Percentiles rank a stretch among this genome's conserved stretches.
phyloP scores from a whole-genome alignment of 2,113 vertebrate genomes.

The Corynorhinus townsendii region DNA sequence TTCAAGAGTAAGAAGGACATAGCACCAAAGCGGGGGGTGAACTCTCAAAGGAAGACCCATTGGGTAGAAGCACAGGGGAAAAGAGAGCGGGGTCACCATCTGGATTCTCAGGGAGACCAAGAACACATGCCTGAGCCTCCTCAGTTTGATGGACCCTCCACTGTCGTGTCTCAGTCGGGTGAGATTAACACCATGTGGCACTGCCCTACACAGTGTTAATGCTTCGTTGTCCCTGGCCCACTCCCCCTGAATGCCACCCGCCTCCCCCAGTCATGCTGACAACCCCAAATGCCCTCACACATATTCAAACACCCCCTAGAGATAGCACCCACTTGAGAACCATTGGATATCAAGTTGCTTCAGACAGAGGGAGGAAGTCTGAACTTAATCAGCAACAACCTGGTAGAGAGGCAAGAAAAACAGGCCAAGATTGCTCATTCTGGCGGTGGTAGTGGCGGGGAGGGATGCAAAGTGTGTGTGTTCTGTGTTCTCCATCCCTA shows the following conservation, averaged over 20 bases:
- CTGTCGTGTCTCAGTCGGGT: background rate
- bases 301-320: background rate
- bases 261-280: background rate
- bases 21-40: background rate
- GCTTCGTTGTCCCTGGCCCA: background rate
- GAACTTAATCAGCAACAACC: background rate
- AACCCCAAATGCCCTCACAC: background rate
- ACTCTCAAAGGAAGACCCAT: background rate
- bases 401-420: background rate
- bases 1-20: background rate
- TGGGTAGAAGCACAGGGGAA: background rate
- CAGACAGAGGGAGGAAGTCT: background rate
- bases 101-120: background rate
- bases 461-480: fast-evolving
- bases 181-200: fast-evolving
- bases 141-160: background rate
- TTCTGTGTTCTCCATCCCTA: background rate
- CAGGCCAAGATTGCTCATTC: fast-evolving
- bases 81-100: fast-evolving
- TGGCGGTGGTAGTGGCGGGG: fast-evolving
- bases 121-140: background rate
- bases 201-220: fast-evolving
- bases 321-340: background rate
- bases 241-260: background rate
- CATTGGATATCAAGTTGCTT: background rate